These are phyloP conservation scores for Tenthredo distinguenda DNA, from an alignment of 2,888 invertebrate genomes.

Conservation along the genomic window DNA sequence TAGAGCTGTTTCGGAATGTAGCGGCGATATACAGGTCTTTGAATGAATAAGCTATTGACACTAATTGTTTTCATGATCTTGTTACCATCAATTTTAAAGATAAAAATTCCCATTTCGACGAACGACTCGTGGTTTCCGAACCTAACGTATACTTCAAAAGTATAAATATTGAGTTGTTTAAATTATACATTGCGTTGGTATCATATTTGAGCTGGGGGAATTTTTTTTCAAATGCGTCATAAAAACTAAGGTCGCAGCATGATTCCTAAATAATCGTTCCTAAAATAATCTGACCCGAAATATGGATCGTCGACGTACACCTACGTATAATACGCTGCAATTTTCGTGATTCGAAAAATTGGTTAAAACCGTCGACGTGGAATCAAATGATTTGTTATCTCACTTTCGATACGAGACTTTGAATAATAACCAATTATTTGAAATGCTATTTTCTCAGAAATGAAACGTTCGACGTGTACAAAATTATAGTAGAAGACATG, in stretches of 20 bases:
- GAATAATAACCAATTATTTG: not conserved
- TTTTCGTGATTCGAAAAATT: not conserved
- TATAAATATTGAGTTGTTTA: not conserved
- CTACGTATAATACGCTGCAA: not conserved
- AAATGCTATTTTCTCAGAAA: not conserved
- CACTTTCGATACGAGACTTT: not conserved
- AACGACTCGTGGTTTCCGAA: not conserved
- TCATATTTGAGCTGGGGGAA: not conserved
- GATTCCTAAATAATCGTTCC: slow-evolving; percentile 20
- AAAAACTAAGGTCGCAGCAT: not conserved
- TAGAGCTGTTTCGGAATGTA: not conserved
- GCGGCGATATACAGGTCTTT: not conserved
- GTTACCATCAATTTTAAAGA: slow-evolving; percentile 22
- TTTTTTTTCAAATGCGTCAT: not conserved
- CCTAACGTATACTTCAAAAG: not conserved
- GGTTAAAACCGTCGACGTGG: not conserved
- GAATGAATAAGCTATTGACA: slow-evolving; percentile 5
- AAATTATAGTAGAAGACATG: not conserved
- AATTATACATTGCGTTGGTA: slow-evolving; percentile 10
- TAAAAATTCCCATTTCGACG: slow-evolving; percentile 6
- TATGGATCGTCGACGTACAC: not conserved
- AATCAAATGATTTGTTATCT: not conserved
- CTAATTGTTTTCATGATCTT: not conserved
- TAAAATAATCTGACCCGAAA: not conserved
- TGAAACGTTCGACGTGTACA: not conserved